Evolutionary conservation across 2,113 vertebrate species (phyloP).

Genomic region (Zingel zingel): DNA sequence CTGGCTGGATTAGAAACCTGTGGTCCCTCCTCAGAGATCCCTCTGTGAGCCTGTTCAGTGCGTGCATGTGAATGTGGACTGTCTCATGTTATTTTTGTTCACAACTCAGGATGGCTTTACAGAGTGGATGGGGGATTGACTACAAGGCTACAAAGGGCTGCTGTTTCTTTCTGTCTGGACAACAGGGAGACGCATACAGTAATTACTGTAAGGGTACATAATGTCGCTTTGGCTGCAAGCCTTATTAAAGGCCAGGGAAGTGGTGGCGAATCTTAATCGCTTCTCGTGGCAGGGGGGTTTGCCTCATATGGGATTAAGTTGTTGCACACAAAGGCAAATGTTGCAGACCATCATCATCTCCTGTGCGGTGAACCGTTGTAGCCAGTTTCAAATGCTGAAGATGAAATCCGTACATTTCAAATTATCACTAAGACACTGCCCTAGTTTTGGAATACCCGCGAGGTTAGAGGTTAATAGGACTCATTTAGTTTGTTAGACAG

Average conservation of each 20-base stretch:
- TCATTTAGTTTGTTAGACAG: conserved; percentile 11
- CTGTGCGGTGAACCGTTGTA: not conserved
- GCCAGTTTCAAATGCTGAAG: not conserved
- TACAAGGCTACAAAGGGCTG: not conserved
- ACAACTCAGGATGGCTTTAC: not conserved
- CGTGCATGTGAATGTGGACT: not conserved
- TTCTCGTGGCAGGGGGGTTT: conserved; percentile 2
- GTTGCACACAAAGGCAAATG: not conserved
- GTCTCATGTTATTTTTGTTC: not conserved
- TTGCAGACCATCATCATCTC: not conserved
- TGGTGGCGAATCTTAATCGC: conserved; percentile 53
- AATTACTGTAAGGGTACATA: conserved; percentile 20
- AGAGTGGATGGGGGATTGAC: not conserved
- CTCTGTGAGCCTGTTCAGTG: not conserved
- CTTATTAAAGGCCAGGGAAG: conserved; percentile 31
- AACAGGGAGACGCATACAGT: not conserved
- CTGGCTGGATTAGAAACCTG: not conserved
- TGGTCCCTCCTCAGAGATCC: not conserved
- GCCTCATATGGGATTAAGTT: conserved; percentile 10
- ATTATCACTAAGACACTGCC: not conserved
- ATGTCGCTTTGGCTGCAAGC: conserved; percentile 19
- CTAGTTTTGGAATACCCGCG: not conserved
- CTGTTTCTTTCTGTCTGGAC: not conserved
- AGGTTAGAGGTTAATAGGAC: not conserved
- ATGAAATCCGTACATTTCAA: not conserved